Evolutionary conservation across 2,888 invertebrate genomes (phyloP).

Genomic region (Charanyca ferruginea): DNA sequence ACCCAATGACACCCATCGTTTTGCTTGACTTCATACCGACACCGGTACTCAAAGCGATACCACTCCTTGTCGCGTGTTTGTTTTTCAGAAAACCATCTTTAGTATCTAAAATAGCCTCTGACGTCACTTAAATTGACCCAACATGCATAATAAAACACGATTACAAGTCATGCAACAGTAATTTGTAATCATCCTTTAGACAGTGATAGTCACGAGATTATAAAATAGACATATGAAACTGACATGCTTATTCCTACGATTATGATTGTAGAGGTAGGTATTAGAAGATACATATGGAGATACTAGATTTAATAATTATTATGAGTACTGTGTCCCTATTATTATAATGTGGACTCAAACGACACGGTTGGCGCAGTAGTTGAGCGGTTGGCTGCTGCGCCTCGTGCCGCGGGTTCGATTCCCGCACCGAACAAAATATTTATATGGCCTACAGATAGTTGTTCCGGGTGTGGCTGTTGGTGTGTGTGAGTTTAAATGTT

Average conservation of each 20-base stretch:
- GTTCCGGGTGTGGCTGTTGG: too few relatives aligned
- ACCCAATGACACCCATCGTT: neutral
- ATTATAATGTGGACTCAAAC: too few relatives aligned
- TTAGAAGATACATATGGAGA: neutral
- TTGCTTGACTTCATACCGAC: conserved; percentile 12
- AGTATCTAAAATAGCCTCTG: conserved; percentile 9
- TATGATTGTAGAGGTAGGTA: conserved; percentile 13
- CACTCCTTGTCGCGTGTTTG: too few relatives aligned
- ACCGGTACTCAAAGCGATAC: conserved; percentile 7
- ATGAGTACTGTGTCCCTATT: too few relatives aligned
- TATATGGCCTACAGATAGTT: too few relatives aligned
- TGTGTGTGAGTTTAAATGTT: too few relatives aligned
- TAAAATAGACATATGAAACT: conserved; percentile 24
- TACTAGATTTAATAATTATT: too few relatives aligned
- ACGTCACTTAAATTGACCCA: conserved; percentile 47
- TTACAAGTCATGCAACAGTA: conserved; percentile 56
- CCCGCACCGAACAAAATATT: too few relatives aligned
- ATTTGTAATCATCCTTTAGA: conserved; percentile 59
- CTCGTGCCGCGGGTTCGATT: too few relatives aligned
- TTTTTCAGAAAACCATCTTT: conserved; percentile 15
- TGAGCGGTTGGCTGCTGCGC: too few relatives aligned
- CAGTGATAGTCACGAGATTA: conserved; percentile 50
- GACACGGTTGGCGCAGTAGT: too few relatives aligned
- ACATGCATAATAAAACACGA: conserved; percentile 53
- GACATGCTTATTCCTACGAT: conserved; percentile 28